Conservation (phyloP, 2,797 vertebrate genomes). For the Coilia nasus region DNA sequence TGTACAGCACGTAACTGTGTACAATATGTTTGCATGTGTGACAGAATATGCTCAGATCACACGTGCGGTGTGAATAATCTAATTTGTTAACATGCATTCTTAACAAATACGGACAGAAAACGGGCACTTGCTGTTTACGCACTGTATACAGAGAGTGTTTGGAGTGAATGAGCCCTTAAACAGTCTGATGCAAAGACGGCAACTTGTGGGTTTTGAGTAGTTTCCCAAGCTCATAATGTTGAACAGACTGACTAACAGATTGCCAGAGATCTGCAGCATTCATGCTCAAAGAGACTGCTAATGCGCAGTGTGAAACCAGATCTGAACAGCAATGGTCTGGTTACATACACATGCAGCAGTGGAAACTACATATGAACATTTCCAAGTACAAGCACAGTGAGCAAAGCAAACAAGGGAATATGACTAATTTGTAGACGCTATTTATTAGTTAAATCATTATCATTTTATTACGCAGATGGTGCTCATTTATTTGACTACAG, state of each 20-base stretch:
- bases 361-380: slow-evolving; percentile 43
- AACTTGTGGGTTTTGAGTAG: too few relatives aligned
- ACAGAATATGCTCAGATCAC: too few relatives aligned
- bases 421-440: neutral
- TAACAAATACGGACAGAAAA: too few relatives aligned
- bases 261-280: neutral
- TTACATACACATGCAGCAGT: slow-evolving; percentile 53
- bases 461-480: neutral
- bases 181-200: too few relatives aligned
- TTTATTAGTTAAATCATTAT: neutral
- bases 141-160: too few relatives aligned
- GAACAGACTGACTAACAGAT: neutral
- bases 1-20: too few relatives aligned
- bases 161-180: too few relatives aligned
- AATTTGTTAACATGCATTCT: too few relatives aligned
- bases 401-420: neutral
- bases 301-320: slow-evolving; percentile 47
- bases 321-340: slow-evolving; percentile 36
- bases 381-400: slow-evolving; percentile 17
- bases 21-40: too few relatives aligned
- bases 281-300: slow-evolving; percentile 1
- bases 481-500: neutral
- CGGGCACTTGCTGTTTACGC: too few relatives aligned
- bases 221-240: neutral
- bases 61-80: too few relatives aligned